phyloP scores from a whole-genome alignment of 2,888 invertebrate genomes.

The Aplocera efformata region DNA sequence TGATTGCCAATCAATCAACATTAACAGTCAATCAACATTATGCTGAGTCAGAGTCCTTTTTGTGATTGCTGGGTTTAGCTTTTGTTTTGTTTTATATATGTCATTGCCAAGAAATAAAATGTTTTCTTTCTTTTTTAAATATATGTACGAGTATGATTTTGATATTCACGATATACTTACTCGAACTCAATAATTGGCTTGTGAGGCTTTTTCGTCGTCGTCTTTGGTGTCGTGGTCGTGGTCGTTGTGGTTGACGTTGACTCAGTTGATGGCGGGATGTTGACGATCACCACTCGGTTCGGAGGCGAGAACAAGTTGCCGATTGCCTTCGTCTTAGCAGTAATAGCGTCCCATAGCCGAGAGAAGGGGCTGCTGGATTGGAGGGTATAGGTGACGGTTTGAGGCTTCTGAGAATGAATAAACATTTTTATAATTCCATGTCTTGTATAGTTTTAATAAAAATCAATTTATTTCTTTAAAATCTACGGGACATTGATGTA shows the following conservation, averaged over 20 bases:
- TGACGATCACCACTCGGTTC: conserved; percentile 16
- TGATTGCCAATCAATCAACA: too few relatives aligned
- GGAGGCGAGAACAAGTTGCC: conserved; percentile 10
- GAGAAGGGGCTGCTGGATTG: conserved; percentile 7
- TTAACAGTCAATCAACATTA: too few relatives aligned
- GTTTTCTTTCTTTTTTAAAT: too few relatives aligned
- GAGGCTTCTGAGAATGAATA: conserved; percentile 5
- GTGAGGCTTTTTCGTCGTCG: background rate
- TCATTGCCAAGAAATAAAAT: too few relatives aligned
- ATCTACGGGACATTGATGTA: too few relatives aligned
- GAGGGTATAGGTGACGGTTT: conserved; percentile 9
- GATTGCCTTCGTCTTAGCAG: conserved; percentile 19
- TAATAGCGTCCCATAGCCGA: conserved; percentile 10
- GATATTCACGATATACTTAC: background rate
- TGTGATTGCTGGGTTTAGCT: too few relatives aligned
- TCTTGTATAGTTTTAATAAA: too few relatives aligned
- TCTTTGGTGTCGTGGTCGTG: conserved; percentile 5
- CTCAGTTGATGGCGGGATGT: conserved; percentile 4
- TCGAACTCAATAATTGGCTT: conserved; percentile 7
- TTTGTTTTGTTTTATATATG: too few relatives aligned
- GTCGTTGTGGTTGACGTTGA: conserved; percentile 7
- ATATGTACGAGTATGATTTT: too few relatives aligned
- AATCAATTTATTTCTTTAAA: too few relatives aligned
- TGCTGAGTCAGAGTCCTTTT: too few relatives aligned
- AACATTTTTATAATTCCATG: background rate